Evolutionary conservation across 1,140 invertebrate species (phyloP), one percentile per base, ranked within the genome.

Genomic region (Epicauta chinensis): DNA sequence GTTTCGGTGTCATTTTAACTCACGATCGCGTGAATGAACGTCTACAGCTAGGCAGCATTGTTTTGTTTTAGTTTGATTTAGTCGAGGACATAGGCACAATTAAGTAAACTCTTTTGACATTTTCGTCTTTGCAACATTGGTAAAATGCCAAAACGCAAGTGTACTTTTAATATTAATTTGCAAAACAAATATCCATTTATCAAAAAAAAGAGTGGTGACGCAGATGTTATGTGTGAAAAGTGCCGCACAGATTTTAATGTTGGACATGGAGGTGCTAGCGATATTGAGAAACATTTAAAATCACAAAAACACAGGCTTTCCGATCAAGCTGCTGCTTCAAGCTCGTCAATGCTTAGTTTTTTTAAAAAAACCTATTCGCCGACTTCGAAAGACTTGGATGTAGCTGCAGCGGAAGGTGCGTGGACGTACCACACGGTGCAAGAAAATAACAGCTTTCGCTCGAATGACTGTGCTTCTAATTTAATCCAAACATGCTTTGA

Each of bases 231-330:
- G 56, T 66, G 61, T 47, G 58, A 65, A 59, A 69, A 64, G 60
- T 69, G 65, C 61, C 55, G 55, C 42, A 60, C 65, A 55, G 58
- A 62, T 44, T 66, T 66, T 59, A 61, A 46, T 61, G 53, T 66
- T 61, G 41, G 48, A 41, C 56, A 66, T 55, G 54, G 66, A 53
- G 64, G 68, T 59, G 57, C 45, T 38, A 35, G 60, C 57, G 66
- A 68, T 59, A 68, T 70, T 62, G 55, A 67, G 60, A 54, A 65
- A 39, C 64, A 67, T 63, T 56, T 68, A 58, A 68, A 64, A 44
- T 62, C 62, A 48, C 56, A 64, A 57, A 70, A 68, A 66, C 60
- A 68, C 56, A 68, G 56, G 59, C 44, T 56, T 58, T 46, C 65
- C 37, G 64, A 67, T 58, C 56, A 41, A 57, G 59, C 60, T 46